Conservation (phyloP, 2,888 invertebrate species). For the Siphonodentalium dalli region DNA sequence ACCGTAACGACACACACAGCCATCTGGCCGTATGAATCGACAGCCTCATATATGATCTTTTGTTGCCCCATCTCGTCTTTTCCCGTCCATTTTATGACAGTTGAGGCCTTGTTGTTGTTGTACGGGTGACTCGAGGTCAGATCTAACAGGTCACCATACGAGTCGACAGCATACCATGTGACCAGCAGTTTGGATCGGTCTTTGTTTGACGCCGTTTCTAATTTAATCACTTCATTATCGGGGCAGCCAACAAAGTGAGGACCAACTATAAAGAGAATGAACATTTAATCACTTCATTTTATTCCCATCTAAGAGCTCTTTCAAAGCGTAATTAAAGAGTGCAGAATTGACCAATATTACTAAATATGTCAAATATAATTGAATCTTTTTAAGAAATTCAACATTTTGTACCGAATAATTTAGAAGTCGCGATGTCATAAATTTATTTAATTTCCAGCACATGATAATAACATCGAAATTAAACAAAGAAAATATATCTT, state of each 20-base stretch:
- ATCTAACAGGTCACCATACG: conserved; percentile 33
- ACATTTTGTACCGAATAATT: too few relatives aligned
- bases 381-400: too few relatives aligned
- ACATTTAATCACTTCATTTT: too few relatives aligned
- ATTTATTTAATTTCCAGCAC: too few relatives aligned
- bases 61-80: conserved; percentile 41
- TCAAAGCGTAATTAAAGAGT: too few relatives aligned
- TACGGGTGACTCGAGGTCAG: conserved; percentile 39
- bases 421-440: too few relatives aligned
- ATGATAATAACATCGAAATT: too few relatives aligned
- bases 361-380: too few relatives aligned
- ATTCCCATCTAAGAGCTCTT: too few relatives aligned
- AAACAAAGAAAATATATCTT: too few relatives aligned
- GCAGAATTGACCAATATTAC: too few relatives aligned
- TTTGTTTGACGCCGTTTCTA: conserved; percentile 31
- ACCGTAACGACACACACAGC: conserved; percentile 46
- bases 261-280: conserved; percentile 25
- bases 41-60: conserved; percentile 40
- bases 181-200: conserved; percentile 32
- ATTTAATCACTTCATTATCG: conserved; percentile 34
- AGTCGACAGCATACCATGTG: conserved; percentile 37
- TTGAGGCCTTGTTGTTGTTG: conserved; percentile 32
- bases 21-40: conserved; percentile 38
- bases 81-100: conserved; percentile 39
- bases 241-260: conserved; percentile 50